phyloP scores from a whole-genome alignment of 1,140 invertebrate genomes.

The Akabosia matsudoensis region DNA sequence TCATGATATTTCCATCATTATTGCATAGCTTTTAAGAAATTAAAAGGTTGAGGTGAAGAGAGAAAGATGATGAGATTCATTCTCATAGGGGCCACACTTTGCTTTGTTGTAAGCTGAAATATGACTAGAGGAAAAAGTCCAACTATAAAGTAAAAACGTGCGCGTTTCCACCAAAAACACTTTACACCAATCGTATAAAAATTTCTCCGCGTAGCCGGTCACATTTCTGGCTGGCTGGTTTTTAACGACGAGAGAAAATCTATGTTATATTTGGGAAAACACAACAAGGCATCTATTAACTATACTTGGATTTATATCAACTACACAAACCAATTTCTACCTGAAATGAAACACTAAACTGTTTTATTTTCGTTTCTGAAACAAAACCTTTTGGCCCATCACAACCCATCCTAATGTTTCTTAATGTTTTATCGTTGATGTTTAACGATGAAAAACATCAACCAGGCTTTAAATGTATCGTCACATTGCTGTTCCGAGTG shows the following conservation, averaged over 20 bases:
- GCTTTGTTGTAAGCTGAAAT: no score
- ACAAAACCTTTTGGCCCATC: background rate
- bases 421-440: background rate
- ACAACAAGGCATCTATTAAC: background rate
- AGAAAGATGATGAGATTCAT: background rate
- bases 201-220: background rate
- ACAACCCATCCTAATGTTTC: background rate
- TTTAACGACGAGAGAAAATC: conserved; percentile 17
- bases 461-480: background rate
- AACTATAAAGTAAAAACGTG: background rate
- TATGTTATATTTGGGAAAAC: background rate
- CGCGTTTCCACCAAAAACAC: no score
- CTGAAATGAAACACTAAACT: background rate
- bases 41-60: background rate
- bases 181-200: no score
- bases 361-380: background rate
- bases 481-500: background rate
- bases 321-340: no score
- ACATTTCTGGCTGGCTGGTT: background rate
- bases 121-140: background rate
- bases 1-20: background rate
- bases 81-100: no score
- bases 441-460: background rate
- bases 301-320: no score
- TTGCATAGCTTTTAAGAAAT: background rate